These are phyloP conservation scores for Nannospalax galili DNA, from an alignment of 2,113 vertebrate genomes.

Conservation along the genomic window DNA sequence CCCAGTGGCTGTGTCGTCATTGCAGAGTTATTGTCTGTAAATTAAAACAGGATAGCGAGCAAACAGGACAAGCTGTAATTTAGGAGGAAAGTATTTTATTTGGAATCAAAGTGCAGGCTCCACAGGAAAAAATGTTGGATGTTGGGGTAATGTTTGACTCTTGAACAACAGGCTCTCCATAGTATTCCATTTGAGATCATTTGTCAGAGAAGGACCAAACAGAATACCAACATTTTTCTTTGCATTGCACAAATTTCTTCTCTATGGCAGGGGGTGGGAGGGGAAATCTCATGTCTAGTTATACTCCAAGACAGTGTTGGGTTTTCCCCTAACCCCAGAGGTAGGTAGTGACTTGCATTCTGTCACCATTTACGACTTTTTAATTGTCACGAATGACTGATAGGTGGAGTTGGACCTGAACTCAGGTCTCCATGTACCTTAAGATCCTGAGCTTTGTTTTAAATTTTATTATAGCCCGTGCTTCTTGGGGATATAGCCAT, in stretches of 20 bases:
- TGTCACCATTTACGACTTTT: not conserved
- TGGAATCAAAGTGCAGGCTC: not conserved
- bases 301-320: not conserved
- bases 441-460: not conserved
- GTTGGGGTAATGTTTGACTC: not conserved
- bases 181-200: not conserved
- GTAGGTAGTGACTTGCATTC: not conserved
- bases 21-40: constrained; percentile 27
- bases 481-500: not conserved
- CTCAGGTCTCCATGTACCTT: not conserved
- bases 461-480: not conserved
- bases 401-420: not conserved
- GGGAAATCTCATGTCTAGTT: not conserved
- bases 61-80: not conserved
- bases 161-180: not conserved
- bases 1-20: constrained; percentile 46
- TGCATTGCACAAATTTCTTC: not conserved
- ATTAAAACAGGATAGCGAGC: constrained; percentile 49
- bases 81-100: constrained; percentile 48
- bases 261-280: not conserved
- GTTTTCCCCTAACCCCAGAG: not conserved
- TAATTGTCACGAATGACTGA: not conserved
- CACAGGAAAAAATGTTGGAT: not conserved
- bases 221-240: not conserved
- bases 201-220: constrained; percentile 16